Conservation (phyloP, 1,140 invertebrate genomes). For the Drosophila seguyi region DNA sequence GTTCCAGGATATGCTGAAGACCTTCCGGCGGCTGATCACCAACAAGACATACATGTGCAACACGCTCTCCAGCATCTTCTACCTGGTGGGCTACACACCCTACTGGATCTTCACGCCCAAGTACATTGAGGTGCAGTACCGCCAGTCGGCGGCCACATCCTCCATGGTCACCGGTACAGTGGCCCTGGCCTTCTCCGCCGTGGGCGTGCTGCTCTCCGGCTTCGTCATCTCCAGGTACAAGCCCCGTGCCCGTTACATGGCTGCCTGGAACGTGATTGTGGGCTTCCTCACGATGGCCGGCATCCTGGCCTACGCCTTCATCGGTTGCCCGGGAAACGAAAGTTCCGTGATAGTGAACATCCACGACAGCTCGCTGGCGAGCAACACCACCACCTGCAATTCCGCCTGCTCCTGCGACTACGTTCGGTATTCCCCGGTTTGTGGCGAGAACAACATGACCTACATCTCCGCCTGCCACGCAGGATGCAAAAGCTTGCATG, state of each 20-base stretch:
- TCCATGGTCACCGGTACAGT: slow-evolving; percentile 88
- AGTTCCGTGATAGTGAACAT: slow-evolving; percentile 81
- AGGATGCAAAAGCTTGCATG: slow-evolving; percentile 86
- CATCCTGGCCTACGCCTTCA: slow-evolving; percentile 89
- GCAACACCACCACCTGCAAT: slow-evolving; percentile 87
- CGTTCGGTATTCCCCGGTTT: slow-evolving; percentile 90
- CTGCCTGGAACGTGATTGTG: slow-evolving; percentile 90
- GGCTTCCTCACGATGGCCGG: slow-evolving; percentile 88
- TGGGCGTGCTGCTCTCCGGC: slow-evolving; percentile 90
- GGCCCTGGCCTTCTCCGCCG: slow-evolving; percentile 90
- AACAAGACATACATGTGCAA: slow-evolving; percentile 90
- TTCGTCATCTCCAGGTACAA: slow-evolving; percentile 89
- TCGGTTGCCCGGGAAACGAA: slow-evolving; percentile 88
- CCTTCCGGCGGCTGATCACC: slow-evolving; percentile 87
- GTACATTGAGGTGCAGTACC: slow-evolving; percentile 91
- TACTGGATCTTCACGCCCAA: slow-evolving; percentile 92
- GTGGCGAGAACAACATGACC: slow-evolving; percentile 87
- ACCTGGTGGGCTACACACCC: slow-evolving; percentile 90
- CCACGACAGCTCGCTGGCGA: slow-evolving; percentile 83
- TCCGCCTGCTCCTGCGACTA: slow-evolving; percentile 88
- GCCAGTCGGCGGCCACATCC: slow-evolving; percentile 89
- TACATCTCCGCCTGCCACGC: slow-evolving; percentile 91
- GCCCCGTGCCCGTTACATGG: slow-evolving; percentile 89
- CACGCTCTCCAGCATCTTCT: slow-evolving; percentile 89
- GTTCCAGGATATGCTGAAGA: slow-evolving; percentile 87